A percentile compares a stretch with the other conserved stretches of the same genome.
Conservation (phyloP, 92 coral and sea anemone genomes). For the Palythoa grandis region DNA sequence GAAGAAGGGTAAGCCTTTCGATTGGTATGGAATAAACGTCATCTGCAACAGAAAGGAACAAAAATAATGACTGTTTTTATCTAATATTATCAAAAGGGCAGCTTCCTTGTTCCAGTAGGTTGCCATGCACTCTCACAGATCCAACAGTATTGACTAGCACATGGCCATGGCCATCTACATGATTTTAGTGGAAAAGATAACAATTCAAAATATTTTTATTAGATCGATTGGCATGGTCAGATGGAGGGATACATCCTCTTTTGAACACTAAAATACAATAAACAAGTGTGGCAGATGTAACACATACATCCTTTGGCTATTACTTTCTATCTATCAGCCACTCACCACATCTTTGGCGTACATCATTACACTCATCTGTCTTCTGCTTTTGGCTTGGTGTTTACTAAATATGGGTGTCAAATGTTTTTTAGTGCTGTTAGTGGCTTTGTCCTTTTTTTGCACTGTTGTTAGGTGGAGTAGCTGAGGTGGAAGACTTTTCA, state of each 20-base stretch:
- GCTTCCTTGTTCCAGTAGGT: too few species aligned
- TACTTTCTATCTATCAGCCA: conserved; percentile 46
- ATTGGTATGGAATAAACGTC: not conserved
- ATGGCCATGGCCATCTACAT: too few species aligned
- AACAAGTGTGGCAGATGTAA: too few species aligned
- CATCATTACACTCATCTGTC: conserved; percentile 15
- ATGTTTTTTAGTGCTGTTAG: not conserved
- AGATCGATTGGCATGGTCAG: too few species aligned
- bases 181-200: too few species aligned
- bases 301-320: not conserved
- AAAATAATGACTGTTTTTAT: not conserved
- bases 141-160: too few species aligned
- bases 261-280: too few species aligned
- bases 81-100: not conserved
- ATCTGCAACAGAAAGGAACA: not conserved
- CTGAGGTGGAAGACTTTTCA: not conserved
- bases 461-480: not conserved
- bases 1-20: conserved; percentile 7
- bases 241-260: too few species aligned
- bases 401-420: conserved; percentile 4
- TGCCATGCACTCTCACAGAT: too few species aligned
- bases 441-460: too few species aligned
- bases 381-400: conserved; percentile 15
- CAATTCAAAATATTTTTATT: too few species aligned
- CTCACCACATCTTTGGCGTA: conserved; percentile 28